Conservation (phyloP, 2,797 vertebrate genomes). For the Gadopsis bispinosus region DNA sequence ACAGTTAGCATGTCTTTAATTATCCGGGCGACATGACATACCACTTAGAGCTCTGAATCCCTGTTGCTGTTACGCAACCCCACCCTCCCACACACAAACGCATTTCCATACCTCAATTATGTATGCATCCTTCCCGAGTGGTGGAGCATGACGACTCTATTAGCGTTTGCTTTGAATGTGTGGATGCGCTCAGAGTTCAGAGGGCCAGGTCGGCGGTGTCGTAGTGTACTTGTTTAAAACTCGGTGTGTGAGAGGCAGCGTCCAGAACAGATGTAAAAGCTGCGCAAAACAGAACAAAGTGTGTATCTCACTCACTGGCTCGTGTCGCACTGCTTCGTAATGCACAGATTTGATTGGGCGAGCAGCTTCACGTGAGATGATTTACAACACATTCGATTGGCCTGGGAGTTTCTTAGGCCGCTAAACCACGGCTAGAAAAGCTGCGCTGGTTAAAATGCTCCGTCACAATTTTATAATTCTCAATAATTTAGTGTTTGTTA, state of each 20-base stretch:
- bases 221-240: constrained; percentile 9
- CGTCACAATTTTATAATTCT: no score
- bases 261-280: not conserved
- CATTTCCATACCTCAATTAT: constrained; percentile 77
- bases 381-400: no score
- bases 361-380: no score
- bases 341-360: no score
- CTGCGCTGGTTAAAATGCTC: no score
- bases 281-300: not conserved
- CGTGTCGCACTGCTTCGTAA: no score
- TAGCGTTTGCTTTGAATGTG: constrained; percentile 43
- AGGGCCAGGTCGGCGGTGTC: constrained; percentile 4
- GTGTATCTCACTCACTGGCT: no score
- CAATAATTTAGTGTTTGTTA: no score
- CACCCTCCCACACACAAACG: constrained; percentile 67
- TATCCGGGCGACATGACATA: constrained; percentile 68
- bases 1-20: constrained; percentile 63
- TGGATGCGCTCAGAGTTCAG: constrained; percentile 21
- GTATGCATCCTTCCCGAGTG: constrained; percentile 66
- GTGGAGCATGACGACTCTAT: constrained; percentile 63
- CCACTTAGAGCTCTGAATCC: constrained; percentile 69
- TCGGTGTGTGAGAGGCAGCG: not conserved
- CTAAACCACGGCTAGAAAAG: no score
- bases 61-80: constrained; percentile 65
- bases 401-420: no score